Percentiles rank a stretch among this genome's conserved stretches.
These are phyloP conservation scores for Notothenia rossii DNA, from an alignment of 2,113 vertebrate species.

Conservation along the genomic window DNA sequence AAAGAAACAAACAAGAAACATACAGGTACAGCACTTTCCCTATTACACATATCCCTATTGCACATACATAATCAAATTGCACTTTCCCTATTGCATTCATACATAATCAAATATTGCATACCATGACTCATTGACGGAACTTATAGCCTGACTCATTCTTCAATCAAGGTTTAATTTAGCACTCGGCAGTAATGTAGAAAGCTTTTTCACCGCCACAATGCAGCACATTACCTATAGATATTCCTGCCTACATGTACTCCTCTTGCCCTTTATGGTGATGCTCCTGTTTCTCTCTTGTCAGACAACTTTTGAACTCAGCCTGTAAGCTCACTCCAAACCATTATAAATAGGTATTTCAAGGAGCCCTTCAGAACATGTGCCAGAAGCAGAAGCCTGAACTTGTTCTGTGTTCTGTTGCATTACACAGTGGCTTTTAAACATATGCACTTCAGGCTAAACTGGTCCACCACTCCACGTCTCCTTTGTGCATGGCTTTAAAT, in stretches of 20 bases:
- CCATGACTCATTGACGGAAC: constrained; percentile 26
- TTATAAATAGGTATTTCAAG: constrained; percentile 24
- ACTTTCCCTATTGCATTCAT: too few species aligned
- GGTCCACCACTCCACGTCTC: not conserved
- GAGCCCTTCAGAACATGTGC: constrained; percentile 4
- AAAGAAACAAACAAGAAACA: too few species aligned
- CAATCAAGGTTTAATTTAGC: constrained; percentile 27
- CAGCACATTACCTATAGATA: constrained; percentile 1
- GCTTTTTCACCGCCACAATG: not conserved
- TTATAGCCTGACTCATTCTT: constrained; percentile 20
- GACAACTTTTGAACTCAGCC: not conserved
- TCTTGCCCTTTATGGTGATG: constrained; percentile 16
- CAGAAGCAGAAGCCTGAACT: constrained; percentile 12
- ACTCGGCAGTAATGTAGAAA: not conserved
- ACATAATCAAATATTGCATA: too few species aligned
- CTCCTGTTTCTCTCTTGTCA: constrained; percentile 11
- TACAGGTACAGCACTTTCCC: too few species aligned
- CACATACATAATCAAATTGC: too few species aligned
- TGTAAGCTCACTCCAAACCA: not conserved
- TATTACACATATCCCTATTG: too few species aligned
- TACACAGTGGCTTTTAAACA: not conserved
- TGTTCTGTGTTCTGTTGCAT: not conserved
- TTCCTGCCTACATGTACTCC: not conserved
- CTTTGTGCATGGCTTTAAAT: not conserved
- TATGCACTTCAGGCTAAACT: not conserved